Evolutionary conservation across 2,113 vertebrate genomes (phyloP), one percentile per base, ranked within the genome.

Genomic region (Heterocephalus glaber): DNA sequence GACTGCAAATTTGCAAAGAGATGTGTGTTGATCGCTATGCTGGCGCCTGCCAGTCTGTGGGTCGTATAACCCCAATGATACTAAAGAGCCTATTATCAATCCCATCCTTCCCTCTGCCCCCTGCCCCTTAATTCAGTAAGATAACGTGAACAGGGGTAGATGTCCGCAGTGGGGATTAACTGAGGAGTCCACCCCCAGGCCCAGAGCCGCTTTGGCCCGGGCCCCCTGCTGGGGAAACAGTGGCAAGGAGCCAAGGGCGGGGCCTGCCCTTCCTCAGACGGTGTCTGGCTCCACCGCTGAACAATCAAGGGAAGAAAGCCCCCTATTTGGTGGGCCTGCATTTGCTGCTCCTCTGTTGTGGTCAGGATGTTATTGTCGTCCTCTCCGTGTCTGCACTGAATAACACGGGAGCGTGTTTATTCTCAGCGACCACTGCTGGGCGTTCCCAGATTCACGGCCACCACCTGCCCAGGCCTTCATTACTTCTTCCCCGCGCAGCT

Each of bases 361-460:
- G 96, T 65, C 92, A 96, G 96, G 89, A 94, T 86, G 86, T 96
- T 88, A 68, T 60, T 95, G 74, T 28, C 49, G 63, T 82, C 72
- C 68, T 89, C 86, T 82, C 65, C 72, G 41, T 63, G 82, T 86
- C 83, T 95, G 77, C 47, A 28, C 22, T 5, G 85, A 88, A 86
- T 96, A n/a, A 54, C 52, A 22, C 0, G 9, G 54, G 79, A 41
- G 49, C 20, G 0, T 61, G 56, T 88, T 83, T 92, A 92, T 68
- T 33, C 66, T 30, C 20, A 35, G 77, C 86, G 77, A 33, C 49
- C 41, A 16, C 1, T 1, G 52, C 10, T 8, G 72, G 89, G 54
- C 11, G 13, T 85, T 95, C 85, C 41, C 16, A 0, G 41, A 26
- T 19, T 44, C 47, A 19, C 2, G 22, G n/a, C 61, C 41, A 5